phyloP scores from a whole-genome alignment of 53 echinoderm and acorn worm genomes.

The Mesocentrotus franciscanus region DNA sequence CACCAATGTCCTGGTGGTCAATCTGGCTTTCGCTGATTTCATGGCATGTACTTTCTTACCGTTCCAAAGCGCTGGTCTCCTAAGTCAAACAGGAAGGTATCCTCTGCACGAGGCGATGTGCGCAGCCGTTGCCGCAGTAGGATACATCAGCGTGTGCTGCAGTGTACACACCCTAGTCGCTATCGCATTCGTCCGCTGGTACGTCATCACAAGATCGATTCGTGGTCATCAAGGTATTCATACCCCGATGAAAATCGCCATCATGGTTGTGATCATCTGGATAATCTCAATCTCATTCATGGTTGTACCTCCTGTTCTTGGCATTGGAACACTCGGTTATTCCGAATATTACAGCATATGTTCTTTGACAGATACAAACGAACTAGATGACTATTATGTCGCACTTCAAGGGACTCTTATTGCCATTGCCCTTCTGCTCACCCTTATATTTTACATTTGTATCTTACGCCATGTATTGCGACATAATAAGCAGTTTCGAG shows the following conservation, averaged over 20 bases:
- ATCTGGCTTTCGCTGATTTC: constrained; percentile 13
- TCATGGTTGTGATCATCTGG: background rate
- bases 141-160: background rate
- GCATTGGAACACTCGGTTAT: background rate
- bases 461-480: background rate
- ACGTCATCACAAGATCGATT: constrained; percentile 1
- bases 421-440: background rate
- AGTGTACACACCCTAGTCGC: background rate
- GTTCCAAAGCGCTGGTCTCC: constrained; percentile 13
- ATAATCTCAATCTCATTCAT: background rate
- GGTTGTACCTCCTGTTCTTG: background rate
- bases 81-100: background rate
- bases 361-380: background rate
- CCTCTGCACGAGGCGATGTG: background rate
- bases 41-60: background rate
- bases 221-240: background rate
- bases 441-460: background rate
- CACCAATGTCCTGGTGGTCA: constrained; percentile 21
- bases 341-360: background rate
- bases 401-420: background rate
- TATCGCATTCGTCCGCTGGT: background rate
- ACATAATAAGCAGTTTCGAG: background rate
- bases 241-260: background rate
- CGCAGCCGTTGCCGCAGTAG: background rate
- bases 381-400: no score